Conservation (phyloP, 2,113 vertebrate species). For the Porphyrio hochstetteri region DNA sequence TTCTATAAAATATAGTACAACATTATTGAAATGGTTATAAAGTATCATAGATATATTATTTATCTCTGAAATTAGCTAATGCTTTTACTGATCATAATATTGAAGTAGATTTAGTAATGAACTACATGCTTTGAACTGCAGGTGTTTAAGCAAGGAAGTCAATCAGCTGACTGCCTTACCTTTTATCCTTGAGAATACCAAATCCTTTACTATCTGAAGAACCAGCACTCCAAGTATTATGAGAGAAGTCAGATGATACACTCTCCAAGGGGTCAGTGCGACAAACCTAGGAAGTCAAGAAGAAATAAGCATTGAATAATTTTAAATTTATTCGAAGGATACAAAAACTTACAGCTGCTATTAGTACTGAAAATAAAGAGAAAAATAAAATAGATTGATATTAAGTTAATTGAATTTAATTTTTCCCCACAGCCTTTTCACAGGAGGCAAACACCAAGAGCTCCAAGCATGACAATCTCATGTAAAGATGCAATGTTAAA, state of each 20-base stretch:
- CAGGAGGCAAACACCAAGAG: neutral
- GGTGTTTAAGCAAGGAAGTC: neutral
- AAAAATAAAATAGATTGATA: neutral
- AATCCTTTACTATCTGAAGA: constrained; percentile 79
- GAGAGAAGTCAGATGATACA: constrained; percentile 83
- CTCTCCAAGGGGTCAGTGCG: constrained; percentile 82
- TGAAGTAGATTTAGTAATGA: neutral
- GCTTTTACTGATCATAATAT: neutral
- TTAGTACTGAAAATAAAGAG: neutral
- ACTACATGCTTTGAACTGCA: neutral
- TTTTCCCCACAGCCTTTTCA: neutral
- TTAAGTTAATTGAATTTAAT: neutral
- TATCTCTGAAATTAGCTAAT: neutral
- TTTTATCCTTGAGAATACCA: constrained; percentile 77
- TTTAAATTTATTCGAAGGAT: neutral
- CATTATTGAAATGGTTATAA: neutral
- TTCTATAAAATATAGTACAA: neutral
- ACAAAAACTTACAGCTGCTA: neutral
- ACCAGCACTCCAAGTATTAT: constrained; percentile 78
- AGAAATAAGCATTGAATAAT: neutral
- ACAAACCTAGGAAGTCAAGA: constrained; percentile 79
- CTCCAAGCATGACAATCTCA: neutral
- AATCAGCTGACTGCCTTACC: constrained; percentile 70
- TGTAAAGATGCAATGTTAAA: neutral
- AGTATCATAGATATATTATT: neutral